These are phyloP conservation scores for Pollenia labialis DNA, from an alignment of 2,888 invertebrate genomes.

Conservation along the genomic window DNA sequence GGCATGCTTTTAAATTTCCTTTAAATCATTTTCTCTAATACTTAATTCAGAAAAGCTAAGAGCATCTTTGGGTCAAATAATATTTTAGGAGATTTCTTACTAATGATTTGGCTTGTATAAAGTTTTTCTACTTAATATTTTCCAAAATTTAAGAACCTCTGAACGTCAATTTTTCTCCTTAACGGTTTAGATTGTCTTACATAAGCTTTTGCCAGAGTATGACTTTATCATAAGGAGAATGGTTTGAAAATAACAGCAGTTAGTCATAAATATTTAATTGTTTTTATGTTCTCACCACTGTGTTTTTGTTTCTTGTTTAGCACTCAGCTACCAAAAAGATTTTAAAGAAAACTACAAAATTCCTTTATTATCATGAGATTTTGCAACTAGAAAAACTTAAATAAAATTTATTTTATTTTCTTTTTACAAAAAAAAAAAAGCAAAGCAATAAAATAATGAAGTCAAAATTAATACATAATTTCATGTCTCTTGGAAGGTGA, in stretches of 20 bases:
- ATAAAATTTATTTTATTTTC: neutral
- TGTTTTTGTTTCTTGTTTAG: neutral
- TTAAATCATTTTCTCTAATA: no score
- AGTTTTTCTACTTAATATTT: no score
- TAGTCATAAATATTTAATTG: conserved; percentile 63
- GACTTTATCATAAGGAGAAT: conserved; percentile 19
- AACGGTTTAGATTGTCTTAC: conserved; percentile 34
- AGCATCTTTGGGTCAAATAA: no score
- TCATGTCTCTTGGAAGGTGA: conserved; percentile 19
- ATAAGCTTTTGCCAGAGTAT: conserved; percentile 23
- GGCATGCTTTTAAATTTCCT: no score
- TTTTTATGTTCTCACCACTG: conserved; percentile 16
- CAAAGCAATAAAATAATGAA: neutral
- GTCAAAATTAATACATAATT: neutral
- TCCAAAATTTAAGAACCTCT: neutral
- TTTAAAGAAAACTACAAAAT: neutral
- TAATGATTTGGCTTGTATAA: no score
- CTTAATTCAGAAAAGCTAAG: no score
- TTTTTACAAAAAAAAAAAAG: neutral
- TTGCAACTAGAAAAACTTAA: neutral
- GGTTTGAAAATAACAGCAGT: neutral
- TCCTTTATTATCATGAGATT: conserved; percentile 4
- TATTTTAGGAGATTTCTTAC: no score
- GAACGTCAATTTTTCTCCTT: neutral
- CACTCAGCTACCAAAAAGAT: neutral